Evolutionary conservation across 2,888 invertebrate genomes (phyloP).

Genomic region (Scaptodrosophila latifasciaeformis): DNA sequence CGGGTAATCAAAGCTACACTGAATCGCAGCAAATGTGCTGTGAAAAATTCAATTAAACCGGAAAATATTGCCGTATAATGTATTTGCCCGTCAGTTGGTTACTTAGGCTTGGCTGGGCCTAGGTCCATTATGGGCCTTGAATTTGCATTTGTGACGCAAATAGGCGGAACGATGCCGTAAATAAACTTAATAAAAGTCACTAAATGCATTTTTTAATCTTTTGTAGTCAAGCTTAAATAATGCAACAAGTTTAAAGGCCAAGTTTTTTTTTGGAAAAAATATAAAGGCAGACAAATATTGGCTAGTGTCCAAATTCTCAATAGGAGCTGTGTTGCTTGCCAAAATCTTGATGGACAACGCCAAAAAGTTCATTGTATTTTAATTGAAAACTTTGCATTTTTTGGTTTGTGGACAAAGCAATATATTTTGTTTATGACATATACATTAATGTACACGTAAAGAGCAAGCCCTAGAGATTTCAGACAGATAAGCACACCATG

Average conservation of each 20-base stretch:
- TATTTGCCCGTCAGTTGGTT: constrained; percentile 5
- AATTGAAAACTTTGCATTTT: constrained; percentile 1
- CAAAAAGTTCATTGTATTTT: neutral
- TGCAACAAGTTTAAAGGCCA: constrained; percentile 54
- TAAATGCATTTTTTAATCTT: constrained; percentile 27
- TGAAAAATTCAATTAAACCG: constrained; percentile 63
- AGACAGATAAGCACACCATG: constrained; percentile 47
- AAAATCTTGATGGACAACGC: neutral
- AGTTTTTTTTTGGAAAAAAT: neutral
- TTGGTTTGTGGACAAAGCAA: too few relatives aligned
- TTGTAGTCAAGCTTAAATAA: constrained; percentile 16
- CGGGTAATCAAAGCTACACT: constrained; percentile 7
- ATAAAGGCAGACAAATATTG: neutral
- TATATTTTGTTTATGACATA: too few relatives aligned
- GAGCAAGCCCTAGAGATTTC: too few relatives aligned
- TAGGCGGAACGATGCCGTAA: constrained; percentile 45
- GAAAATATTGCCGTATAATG: constrained; percentile 52
- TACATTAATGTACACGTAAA: too few relatives aligned
- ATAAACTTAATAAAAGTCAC: constrained; percentile 65
- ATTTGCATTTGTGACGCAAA: constrained; percentile 25
- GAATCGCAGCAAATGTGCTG: constrained; percentile 49
- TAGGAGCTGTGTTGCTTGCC: neutral
- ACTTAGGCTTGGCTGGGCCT: neutral
- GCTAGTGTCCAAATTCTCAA: neutral
- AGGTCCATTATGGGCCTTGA: constrained; percentile 23